Percentiles rank a stretch among this genome's conserved stretches.
These are phyloP conservation scores for Heteromurus nitidus DNA, from an alignment of 2,888 invertebrate species.

Conservation along the genomic window DNA sequence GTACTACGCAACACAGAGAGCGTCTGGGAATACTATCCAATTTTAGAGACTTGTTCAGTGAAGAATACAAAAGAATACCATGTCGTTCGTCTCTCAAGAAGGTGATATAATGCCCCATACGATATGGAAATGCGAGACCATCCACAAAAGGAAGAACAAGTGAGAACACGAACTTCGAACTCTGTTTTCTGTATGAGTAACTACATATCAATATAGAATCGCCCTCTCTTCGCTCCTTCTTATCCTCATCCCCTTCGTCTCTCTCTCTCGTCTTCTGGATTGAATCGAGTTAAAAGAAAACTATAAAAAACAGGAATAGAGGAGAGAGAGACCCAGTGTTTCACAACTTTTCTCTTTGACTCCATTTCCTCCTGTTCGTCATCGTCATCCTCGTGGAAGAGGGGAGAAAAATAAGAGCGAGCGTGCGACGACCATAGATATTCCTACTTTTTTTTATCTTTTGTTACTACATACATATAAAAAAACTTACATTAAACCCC, in stretches of 20 bases:
- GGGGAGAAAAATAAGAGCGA: constrained; percentile 44
- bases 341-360: constrained; percentile 35
- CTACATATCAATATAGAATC: constrained; percentile 48
- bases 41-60: constrained; percentile 10
- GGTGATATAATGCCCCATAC: constrained; percentile 5
- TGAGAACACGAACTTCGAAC: constrained; percentile 4
- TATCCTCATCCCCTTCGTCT: constrained; percentile 18
- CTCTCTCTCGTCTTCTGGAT: constrained; percentile 2
- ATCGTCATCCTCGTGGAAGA: constrained; percentile 41
- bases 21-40: constrained; percentile 19
- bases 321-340: constrained; percentile 15
- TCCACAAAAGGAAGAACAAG: background rate
- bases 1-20: background rate
- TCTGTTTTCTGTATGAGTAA: background rate
- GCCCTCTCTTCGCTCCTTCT: constrained; percentile 22
- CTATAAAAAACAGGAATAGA: constrained; percentile 27
- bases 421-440: background rate
- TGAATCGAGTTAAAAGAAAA: constrained; percentile 31
- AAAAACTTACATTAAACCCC: too few relatives aligned
- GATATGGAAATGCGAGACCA: background rate
- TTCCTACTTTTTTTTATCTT: background rate
- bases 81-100: background rate
- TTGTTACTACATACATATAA: background rate
- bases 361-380: constrained; percentile 47
- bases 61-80: background rate